These are phyloP conservation scores for Drosophila nikananu DNA, from an alignment of 1,140 invertebrate genomes.

Conservation along the genomic window DNA sequence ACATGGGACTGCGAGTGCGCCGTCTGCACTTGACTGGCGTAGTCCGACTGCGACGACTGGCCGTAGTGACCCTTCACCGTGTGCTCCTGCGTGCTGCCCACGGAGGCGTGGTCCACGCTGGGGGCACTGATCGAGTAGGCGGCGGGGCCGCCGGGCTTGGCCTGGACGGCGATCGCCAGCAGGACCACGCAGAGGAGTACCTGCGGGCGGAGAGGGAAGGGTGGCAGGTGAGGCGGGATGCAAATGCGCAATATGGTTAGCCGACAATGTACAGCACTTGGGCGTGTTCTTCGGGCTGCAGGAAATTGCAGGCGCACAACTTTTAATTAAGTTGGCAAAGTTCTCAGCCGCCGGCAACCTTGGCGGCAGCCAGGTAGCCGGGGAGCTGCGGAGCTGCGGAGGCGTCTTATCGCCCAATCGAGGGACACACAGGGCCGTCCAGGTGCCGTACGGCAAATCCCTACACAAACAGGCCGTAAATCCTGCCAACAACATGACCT, in stretches of 20 bases:
- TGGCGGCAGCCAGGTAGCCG: not conserved
- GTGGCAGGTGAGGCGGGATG: not conserved
- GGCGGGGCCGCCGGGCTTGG: slow-evolving; percentile 85
- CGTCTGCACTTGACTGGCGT: slow-evolving; percentile 86
- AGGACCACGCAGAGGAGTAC: slow-evolving; percentile 76
- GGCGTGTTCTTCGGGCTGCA: not conserved
- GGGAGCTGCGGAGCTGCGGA: not conserved
- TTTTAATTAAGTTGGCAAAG: slow-evolving; percentile 81
- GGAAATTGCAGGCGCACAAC: slow-evolving; percentile 71
- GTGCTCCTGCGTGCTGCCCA: slow-evolving; percentile 86
- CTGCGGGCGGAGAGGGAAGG: slow-evolving; percentile 23
- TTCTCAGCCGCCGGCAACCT: slow-evolving; percentile 16
- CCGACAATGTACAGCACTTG: not conserved
- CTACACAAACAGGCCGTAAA: not conserved
- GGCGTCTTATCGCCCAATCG: slow-evolving; percentile 16
- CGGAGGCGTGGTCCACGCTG: slow-evolving; percentile 85
- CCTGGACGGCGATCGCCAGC: slow-evolving; percentile 70
- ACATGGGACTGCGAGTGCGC: slow-evolving; percentile 86
- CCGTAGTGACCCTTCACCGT: slow-evolving; percentile 87
- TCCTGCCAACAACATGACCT: not conserved
- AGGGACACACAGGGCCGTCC: slow-evolving; percentile 9
- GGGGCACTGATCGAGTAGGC: slow-evolving; percentile 86
- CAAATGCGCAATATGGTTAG: not conserved
- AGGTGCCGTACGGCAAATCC: not conserved
- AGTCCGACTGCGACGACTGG: slow-evolving; percentile 86